phyloP scores from a whole-genome alignment of 2,113 vertebrate genomes.

The Bos indicus region DNA sequence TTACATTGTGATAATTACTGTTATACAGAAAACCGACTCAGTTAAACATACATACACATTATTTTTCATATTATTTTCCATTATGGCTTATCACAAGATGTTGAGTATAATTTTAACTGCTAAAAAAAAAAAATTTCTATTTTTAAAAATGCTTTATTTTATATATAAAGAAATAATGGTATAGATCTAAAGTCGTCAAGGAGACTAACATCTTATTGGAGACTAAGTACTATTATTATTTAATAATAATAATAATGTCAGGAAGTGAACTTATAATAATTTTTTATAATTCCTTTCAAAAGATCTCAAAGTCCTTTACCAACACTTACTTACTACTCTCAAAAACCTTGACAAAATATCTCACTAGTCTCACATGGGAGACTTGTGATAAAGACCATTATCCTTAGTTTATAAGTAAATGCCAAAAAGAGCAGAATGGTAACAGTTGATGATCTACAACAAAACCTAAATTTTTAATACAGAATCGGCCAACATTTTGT shows the following conservation, averaged over 20 bases:
- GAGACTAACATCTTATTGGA: not conserved
- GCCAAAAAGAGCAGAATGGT: not conserved
- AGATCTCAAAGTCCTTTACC: constrained; percentile 28
- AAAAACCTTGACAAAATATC: constrained; percentile 25
- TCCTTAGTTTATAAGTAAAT: constrained; percentile 37
- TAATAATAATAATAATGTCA: not conserved
- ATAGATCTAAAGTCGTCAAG: not conserved
- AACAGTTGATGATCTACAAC: not conserved
- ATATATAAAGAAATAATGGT: not conserved
- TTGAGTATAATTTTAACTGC: not conserved
- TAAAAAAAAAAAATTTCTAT: not conserved
- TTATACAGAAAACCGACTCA: not conserved
- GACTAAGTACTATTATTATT: not conserved
- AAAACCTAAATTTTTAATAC: not conserved
- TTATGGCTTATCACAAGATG: not conserved
- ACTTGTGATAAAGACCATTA: not conserved
- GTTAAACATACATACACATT: not conserved
- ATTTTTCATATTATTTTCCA: not conserved
- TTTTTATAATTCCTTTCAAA: constrained; percentile 32
- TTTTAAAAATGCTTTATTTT: constrained; percentile 41
- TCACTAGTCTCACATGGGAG: not conserved
- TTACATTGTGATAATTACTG: not conserved
- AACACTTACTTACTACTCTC: constrained; percentile 27
- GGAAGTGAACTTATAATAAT: constrained; percentile 25
- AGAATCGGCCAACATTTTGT: not conserved